Evolutionary conservation across 2,113 vertebrate genomes (phyloP), one percentile per base, ranked within the genome.

Genomic region (Cricetomys ansorgei): DNA sequence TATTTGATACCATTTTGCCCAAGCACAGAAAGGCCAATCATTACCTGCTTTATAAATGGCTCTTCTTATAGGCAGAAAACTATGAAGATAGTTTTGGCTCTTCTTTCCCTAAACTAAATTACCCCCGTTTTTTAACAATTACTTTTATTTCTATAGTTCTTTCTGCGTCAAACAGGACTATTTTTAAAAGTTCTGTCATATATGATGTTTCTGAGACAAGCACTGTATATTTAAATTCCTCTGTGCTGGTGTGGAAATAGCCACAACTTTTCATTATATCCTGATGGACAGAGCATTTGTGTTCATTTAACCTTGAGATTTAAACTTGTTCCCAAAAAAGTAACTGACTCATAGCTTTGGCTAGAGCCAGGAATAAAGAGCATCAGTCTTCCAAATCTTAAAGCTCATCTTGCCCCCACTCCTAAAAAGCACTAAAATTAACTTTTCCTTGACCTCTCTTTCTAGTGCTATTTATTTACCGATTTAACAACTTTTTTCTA

Each of bases 261-360:
- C 92, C 96, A 95, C 91, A 88, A 80, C 81, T 96, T 96, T 95
- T 97, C 94, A 96, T 95, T 96, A 94, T 97, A 96, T 92, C 64
- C 96, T 96, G 97, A 98, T 98, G 96, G 96, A 96, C 96, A 94
- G 92, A 96, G 95, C 88, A 95, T 96, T 98, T 97, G 96, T 97
- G 96, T 96, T 97, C 97, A 96, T 96, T 97, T 98, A 97, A 98
- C 97, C 97, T 97, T 97, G 97, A 96, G 95, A 96, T 96, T 96
- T 97, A 98, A 97, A 96, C 94, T 94, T 75, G 95, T 96, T 98
- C 96, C 96, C 91, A 94, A 97, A 98, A 97, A 97, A 98, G 97
- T 94, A 97, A 97, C 90, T 97, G 97, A 96, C 97, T 97, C 97
- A 97, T 88, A 96, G 81, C 85, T 90, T 75, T 92, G 96, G 88